phyloP scores from a whole-genome alignment of 1,140 invertebrate genomes.

The Metaphire vulgaris region DNA sequence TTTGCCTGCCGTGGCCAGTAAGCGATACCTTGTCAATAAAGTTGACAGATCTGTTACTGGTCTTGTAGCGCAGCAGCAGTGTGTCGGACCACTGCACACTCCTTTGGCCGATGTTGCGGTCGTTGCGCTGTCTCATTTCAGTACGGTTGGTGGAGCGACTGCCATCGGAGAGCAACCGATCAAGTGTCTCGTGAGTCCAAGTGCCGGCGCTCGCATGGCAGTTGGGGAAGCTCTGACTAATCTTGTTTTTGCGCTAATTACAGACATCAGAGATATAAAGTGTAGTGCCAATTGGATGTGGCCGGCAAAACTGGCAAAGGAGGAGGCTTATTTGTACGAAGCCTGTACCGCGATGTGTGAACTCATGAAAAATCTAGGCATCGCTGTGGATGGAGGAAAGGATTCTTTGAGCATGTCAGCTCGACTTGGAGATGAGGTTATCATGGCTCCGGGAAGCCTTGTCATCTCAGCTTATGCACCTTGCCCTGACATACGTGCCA shows the following conservation, averaged over 20 bases:
- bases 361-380: constrained; percentile 75
- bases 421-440: constrained; percentile 62
- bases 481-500: constrained; percentile 72
- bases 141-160: constrained; percentile 63
- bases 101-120: constrained; percentile 90
- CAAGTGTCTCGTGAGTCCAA: constrained; percentile 75
- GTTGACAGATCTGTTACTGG: constrained; percentile 93
- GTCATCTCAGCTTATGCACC: constrained; percentile 91
- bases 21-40: constrained; percentile 87
- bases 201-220: constrained; percentile 81
- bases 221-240: constrained; percentile 92
- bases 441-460: constrained; percentile 83
- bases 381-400: constrained; percentile 95
- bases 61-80: constrained; percentile 91
- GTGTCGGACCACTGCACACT: constrained; percentile 89
- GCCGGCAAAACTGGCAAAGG: constrained; percentile 86
- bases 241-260: constrained; percentile 84
- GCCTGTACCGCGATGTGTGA: constrained; percentile 82
- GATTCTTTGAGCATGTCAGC: constrained; percentile 97
- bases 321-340: constrained; percentile 76
- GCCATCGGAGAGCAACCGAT: constrained; percentile 95
- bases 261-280: constrained; percentile 77
- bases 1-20: constrained; percentile 84
- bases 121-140: constrained; percentile 69
- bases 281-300: constrained; percentile 99